These are phyloP conservation scores for Bambusicola thoracicus DNA, from an alignment of 2,113 vertebrate species.

Conservation along the genomic window DNA sequence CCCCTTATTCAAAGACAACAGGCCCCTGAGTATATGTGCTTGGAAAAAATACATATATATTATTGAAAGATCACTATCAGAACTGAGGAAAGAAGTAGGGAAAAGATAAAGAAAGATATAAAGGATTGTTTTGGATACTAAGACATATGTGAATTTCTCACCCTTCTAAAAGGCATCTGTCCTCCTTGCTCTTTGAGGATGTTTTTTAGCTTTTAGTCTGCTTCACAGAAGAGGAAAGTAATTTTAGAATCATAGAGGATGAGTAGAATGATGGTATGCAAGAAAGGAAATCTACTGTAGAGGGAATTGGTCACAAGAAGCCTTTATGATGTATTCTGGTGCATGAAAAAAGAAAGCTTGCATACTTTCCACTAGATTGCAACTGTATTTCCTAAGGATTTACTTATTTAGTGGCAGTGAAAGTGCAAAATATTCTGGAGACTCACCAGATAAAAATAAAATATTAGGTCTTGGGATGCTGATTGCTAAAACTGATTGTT, in stretches of 20 bases:
- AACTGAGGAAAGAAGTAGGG: not conserved
- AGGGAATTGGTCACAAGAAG: not conserved
- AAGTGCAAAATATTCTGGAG: not conserved
- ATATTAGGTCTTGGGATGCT: not conserved
- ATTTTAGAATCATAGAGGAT: not conserved
- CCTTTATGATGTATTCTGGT: not conserved
- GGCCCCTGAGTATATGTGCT: not conserved
- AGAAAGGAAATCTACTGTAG: not conserved
- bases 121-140: not conserved
- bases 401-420: not conserved
- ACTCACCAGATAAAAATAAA: not conserved
- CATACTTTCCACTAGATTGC: not conserved
- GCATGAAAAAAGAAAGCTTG: not conserved
- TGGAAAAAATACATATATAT: not conserved
- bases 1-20: constrained; percentile 13
- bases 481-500: not conserved
- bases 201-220: not conserved
- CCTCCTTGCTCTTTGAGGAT: not conserved
- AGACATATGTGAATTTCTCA: not conserved
- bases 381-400: not conserved
- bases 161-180: not conserved
- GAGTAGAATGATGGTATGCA: not conserved
- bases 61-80: not conserved
- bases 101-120: not conserved
- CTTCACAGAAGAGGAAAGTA: not conserved